These are phyloP conservation scores for Zoanthus gigantus DNA, from an alignment of 92 coral and sea anemone species.

Conservation along the genomic window DNA sequence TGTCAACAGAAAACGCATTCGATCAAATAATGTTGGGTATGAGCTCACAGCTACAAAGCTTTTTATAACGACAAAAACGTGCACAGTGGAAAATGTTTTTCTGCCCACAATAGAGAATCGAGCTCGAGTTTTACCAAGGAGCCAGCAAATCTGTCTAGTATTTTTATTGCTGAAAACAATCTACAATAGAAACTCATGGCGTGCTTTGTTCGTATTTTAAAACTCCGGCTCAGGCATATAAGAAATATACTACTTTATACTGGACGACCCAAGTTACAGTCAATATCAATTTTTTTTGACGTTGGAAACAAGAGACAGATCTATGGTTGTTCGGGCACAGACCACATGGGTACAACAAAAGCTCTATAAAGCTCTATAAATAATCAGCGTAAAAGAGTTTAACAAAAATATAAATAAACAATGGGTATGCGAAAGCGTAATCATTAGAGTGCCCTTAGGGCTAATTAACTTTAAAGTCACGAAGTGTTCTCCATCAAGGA, in stretches of 20 bases:
- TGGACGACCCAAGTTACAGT: conserved; percentile 8
- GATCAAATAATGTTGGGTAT: conserved; percentile 10
- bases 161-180: too few species aligned
- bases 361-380: conserved; percentile 45
- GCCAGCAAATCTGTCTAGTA: too few species aligned
- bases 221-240: conserved; percentile 10
- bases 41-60: not conserved
- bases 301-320: not conserved
- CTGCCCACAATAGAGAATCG: too few species aligned
- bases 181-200: not conserved
- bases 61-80: too few species aligned
- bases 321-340: conserved; percentile 3
- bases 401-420: conserved; percentile 24
- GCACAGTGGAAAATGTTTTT: too few species aligned
- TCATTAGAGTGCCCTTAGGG: conserved; percentile 18
- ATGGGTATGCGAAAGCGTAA: not conserved
- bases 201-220: not conserved
- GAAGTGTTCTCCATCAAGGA: not conserved
- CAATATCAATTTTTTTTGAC: conserved; percentile 13
- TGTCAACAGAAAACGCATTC: conserved; percentile 21
- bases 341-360: conserved; percentile 44
- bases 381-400: not conserved
- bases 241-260: not conserved
- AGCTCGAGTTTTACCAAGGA: too few species aligned
- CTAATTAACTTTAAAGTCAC: conserved; percentile 30